phyloP scores from a whole-genome alignment of 1,140 invertebrate genomes.

The Drosophila nebulosa region DNA sequence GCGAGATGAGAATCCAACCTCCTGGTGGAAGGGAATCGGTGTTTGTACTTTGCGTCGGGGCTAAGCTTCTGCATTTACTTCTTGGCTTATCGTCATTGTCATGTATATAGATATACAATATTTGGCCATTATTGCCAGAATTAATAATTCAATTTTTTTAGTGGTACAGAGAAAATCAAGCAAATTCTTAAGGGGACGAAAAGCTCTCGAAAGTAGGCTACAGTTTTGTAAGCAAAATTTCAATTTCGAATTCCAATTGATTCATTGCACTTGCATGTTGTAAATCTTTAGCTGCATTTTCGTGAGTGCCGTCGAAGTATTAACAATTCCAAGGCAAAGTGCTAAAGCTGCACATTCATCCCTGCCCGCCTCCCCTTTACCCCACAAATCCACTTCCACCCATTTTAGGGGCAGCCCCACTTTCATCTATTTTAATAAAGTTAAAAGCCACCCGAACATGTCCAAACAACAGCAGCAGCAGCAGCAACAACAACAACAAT shows the following conservation, averaged over 20 bases:
- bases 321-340: slow-evolving; percentile 45
- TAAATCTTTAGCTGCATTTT: slow-evolving; percentile 53
- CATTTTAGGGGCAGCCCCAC: not conserved
- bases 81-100: slow-evolving; percentile 45
- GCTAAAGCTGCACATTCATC: slow-evolving; percentile 8
- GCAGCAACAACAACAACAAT: slow-evolving; percentile 9
- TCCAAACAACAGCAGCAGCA: slow-evolving; percentile 7
- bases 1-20: not conserved
- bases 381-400: not conserved
- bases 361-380: not conserved
- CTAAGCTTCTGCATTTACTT: slow-evolving; percentile 39
- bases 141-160: slow-evolving; percentile 52
- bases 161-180: slow-evolving; percentile 25
- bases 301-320: slow-evolving; percentile 18
- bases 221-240: not conserved
- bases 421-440: slow-evolving; percentile 67
- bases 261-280: slow-evolving; percentile 46
- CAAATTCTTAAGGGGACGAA: not conserved
- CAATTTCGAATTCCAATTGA: slow-evolving; percentile 42
- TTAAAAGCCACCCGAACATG: slow-evolving; percentile 59
- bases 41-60: slow-evolving; percentile 16
- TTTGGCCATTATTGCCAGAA: slow-evolving; percentile 44
- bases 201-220: not conserved
- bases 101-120: not conserved
- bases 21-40: not conserved